These are phyloP conservation scores for Agrilus cyanescens DNA, from an alignment of 2,888 invertebrate species.

Conservation along the genomic window DNA sequence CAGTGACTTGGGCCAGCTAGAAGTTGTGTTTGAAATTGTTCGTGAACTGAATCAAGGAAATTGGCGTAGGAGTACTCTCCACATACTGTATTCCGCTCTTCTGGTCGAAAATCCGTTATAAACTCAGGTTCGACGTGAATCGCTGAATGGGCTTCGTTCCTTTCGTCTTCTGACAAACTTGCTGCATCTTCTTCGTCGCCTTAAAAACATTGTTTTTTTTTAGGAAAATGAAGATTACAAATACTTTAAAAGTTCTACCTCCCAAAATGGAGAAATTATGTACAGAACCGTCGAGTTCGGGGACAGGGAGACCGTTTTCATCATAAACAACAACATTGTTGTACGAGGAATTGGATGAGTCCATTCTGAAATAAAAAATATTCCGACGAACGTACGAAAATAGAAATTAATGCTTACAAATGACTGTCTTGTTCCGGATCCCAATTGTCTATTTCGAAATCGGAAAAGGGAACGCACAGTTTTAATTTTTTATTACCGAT, in stretches of 20 bases:
- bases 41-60: slow-evolving; percentile 38
- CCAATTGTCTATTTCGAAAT: slow-evolving; percentile 27
- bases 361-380: too few relatives aligned
- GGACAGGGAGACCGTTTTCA: slow-evolving; percentile 25
- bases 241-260: too few relatives aligned
- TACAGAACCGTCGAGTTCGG: slow-evolving; percentile 33
- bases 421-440: slow-evolving; percentile 23
- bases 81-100: slow-evolving; percentile 33
- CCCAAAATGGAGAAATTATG: slow-evolving; percentile 21
- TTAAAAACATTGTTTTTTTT: too few relatives aligned
- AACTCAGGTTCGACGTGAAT: not conserved
- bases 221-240: too few relatives aligned
- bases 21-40: slow-evolving; percentile 29
- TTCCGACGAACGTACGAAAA: not conserved
- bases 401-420: too few relatives aligned
- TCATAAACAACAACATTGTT: slow-evolving; percentile 17
- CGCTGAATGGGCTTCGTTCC: too few relatives aligned
- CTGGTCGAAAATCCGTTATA: slow-evolving; percentile 47
- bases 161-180: too few relatives aligned
- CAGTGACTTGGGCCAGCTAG: slow-evolving; percentile 82
- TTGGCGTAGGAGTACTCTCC: slow-evolving; percentile 61
- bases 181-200: too few relatives aligned
- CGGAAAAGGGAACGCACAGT: slow-evolving; percentile 48
- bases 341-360: not conserved
- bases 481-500: slow-evolving; percentile 18